Base-by-base conservation (phyloP, 2,113 vertebrate species). In the Erinaceus europaeus region DNA sequence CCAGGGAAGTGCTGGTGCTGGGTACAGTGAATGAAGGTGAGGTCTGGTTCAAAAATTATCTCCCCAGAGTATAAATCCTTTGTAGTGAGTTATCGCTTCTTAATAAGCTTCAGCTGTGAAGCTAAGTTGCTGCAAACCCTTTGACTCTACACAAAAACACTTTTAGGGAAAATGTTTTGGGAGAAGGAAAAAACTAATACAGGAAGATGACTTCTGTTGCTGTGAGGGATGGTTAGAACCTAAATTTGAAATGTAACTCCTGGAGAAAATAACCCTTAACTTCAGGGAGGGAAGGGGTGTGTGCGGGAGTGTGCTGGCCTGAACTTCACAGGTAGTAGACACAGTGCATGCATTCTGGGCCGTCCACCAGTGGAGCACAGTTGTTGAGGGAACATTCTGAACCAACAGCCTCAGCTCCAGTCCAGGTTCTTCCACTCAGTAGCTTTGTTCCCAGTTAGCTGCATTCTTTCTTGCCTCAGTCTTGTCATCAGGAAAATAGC, bases 241-340 rank as follows among this genome's bases (percentile, higher is more conserved):
- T 80, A 64, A 80, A 67, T 40, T 27, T 85, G 71, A 76, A 93
- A 57, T 61, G n/a, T 32, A 93, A 34, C 10, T 88, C 25, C 40
- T 71, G 6, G 36, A 67, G 48, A 62, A 79, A 84, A 40, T 44
- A 73, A 57, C 20, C 15, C 29, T 50, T 12, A 55, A 48, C 50
- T 71, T 79, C 48, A 36, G 7, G 13, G 34, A 18, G 20, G 48
- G 48, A 15, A 18, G 48, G 48, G n/a, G 48, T 50, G 48, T 50
- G 48, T 9, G 48, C 48, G 17, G 69, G 53, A 67, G 42, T 59
- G 34, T 4, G 82, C 53, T 36, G 29, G 23, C 44, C 14, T 75
- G 50, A 50, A 12, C 48, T 18, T 12, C 48, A 15, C 48, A 50
- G 48, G 50, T 3, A 4, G 50, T 12, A 52, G 9, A 20, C 50